Base-by-base conservation (phyloP, 2,113 vertebrate genomes). In the Irena cyanogastra region DNA sequence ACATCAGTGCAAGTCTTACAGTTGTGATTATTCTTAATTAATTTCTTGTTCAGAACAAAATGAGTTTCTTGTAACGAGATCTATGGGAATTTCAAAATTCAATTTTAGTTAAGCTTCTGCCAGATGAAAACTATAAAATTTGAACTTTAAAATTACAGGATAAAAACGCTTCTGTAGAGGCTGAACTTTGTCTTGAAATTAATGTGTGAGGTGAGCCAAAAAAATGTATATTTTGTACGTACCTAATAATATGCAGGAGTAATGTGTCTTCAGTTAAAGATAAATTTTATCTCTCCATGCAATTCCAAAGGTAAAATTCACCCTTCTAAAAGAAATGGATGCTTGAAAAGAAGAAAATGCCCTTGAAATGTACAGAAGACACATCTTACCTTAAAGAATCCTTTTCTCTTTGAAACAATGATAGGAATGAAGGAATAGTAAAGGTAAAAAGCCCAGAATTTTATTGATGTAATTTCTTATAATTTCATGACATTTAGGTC, bases 91-190 rank as follows among this genome's bases (percentile, higher is more conserved):
- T 90, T 72, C 27, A 66, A 33, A 45, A 65, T 89, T 52, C 54
- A 76, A 42, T 70, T 94, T 83, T 23, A 72, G 30, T 77, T 71
- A 91, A 89, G 68, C 9, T 83, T 90, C 59, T 89, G 47, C n/a
- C 52, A 92, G 57, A 89, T 79, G 75, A 92, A 88, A 93, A 68
- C 26, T 66, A 56, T 89, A 81, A 93, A 84, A 95, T 64, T 68
- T 70, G 17, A 86, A 53, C 60, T 42, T 56, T 47, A 45, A 86
- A 90, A 70, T 86, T 79, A 14, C 33, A 35, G 10, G 10, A 59
- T 49, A 50, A 86, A 90, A 80, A 85, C 49, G 49, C 37, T 91
- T 76, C 65, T 93, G 47, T 60, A 44, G 37, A 20, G 14, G 17
- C 26, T 60, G 17, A 57, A 65, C 42, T 86, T 83, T 50, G 6